Percentiles rank a stretch among this genome's conserved stretches.
These are phyloP conservation scores for Dendrolimus pini DNA, from an alignment of 2,888 invertebrate species.

Conservation along the genomic window DNA sequence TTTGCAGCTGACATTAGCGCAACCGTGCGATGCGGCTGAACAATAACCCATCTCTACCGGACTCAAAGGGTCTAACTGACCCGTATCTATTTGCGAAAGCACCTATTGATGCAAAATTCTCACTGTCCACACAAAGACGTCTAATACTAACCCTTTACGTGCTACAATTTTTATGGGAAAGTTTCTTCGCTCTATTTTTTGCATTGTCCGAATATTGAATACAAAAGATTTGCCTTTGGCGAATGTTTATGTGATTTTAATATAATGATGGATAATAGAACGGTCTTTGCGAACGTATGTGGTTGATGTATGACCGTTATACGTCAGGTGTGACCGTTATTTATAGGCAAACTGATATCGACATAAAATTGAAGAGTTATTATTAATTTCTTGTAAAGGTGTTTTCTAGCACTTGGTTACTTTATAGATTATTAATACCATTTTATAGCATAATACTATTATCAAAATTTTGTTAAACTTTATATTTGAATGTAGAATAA, in stretches of 20 bases:
- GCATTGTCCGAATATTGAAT: slow-evolving; percentile 62
- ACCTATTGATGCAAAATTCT: slow-evolving; percentile 60
- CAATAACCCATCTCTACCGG: slow-evolving; percentile 46
- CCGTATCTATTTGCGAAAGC: slow-evolving; percentile 49
- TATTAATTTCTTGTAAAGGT: background rate
- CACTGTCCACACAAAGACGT: slow-evolving; percentile 61
- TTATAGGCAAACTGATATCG: slow-evolving; percentile 5
- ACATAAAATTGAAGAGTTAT: background rate
- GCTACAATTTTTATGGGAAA: slow-evolving; percentile 69
- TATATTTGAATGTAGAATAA: too few species aligned
- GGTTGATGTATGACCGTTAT: slow-evolving; percentile 53
- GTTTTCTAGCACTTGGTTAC: background rate
- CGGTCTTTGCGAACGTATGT: slow-evolving; percentile 31
- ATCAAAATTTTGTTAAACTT: too few species aligned
- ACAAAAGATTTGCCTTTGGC: slow-evolving; percentile 62
- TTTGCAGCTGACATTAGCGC: slow-evolving; percentile 53
- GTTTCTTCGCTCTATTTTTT: slow-evolving; percentile 70
- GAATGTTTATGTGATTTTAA: slow-evolving; percentile 60
- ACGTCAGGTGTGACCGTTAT: slow-evolving; percentile 28
- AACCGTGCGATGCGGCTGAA: slow-evolving; percentile 51
- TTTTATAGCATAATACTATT: too few species aligned
- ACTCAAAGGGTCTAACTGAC: slow-evolving; percentile 51
- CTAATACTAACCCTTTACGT: slow-evolving; percentile 60
- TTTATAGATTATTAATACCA: background rate
- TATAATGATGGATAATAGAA: slow-evolving; percentile 45